phyloP scores from a whole-genome alignment of 2,113 vertebrate genomes.

The Lophura nycthemera region DNA sequence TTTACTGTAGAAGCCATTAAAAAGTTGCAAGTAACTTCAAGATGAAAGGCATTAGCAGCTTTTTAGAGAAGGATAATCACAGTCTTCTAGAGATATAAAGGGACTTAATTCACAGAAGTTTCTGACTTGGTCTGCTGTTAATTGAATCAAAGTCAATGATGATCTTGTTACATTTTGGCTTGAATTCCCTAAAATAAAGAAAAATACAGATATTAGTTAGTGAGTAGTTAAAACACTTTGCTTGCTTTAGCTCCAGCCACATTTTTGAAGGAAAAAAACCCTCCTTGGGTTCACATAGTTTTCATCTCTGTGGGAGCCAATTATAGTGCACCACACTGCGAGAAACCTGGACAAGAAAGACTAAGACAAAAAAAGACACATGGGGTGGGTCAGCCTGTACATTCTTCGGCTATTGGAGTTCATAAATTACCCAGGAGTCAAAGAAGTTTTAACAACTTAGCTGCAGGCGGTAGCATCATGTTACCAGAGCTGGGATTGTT shows the following conservation, averaged over 20 bases:
- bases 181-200: constrained; percentile 82
- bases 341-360: constrained; percentile 71
- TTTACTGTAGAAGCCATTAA: constrained; percentile 52
- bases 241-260: constrained; percentile 70
- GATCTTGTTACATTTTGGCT: constrained; percentile 83
- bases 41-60: constrained; percentile 72
- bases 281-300: constrained; percentile 56
- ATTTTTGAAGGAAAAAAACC: constrained; percentile 46
- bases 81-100: constrained; percentile 60
- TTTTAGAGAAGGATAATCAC: constrained; percentile 69
- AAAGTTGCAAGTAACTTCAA: constrained; percentile 73
- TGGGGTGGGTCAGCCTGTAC: constrained; percentile 41
- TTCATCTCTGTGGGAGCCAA: constrained; percentile 79
- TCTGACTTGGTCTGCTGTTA: constrained; percentile 76
- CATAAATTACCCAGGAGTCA: constrained; percentile 75
- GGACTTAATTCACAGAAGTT: constrained; percentile 72
- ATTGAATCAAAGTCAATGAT: constrained; percentile 89
- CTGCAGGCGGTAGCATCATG: constrained; percentile 59
- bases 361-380: constrained; percentile 73
- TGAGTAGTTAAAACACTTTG: constrained; percentile 66
- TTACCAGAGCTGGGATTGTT: constrained; percentile 7
- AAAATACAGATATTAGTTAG: constrained; percentile 40
- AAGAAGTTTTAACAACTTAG: constrained; percentile 72
- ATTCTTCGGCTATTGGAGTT: constrained; percentile 66
- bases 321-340: constrained; percentile 75